Evolutionary conservation across 2,113 vertebrate species (phyloP).

Genomic region (Parus major): DNA sequence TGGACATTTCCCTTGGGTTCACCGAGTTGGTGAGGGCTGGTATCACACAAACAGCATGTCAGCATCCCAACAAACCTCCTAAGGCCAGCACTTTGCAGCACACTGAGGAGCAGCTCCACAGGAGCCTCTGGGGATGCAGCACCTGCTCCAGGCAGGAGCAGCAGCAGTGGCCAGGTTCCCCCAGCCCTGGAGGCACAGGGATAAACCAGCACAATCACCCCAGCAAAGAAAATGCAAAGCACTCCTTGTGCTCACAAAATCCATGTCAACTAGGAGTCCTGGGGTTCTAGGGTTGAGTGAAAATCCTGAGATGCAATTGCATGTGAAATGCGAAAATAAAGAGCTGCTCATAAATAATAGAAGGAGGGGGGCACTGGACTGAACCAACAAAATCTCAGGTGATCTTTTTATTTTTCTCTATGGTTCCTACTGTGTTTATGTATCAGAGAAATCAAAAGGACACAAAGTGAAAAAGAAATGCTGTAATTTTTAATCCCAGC

Average conservation of each 20-base stretch:
- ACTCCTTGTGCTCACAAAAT: not conserved
- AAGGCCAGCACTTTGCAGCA: constrained; percentile 50
- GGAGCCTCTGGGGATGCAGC: constrained; percentile 69
- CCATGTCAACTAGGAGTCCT: not conserved
- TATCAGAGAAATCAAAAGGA: not conserved
- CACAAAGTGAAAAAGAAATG: not conserved
- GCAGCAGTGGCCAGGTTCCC: constrained; percentile 62
- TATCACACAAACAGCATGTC: not conserved
- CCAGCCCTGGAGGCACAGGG: constrained; percentile 71
- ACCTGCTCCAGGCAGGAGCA: constrained; percentile 70
- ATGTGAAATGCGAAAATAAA: not conserved
- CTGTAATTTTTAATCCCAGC: not conserved
- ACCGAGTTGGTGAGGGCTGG: not conserved
- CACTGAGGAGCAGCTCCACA: constrained; percentile 69
- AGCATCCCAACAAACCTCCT: constrained; percentile 25
- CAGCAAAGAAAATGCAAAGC: not conserved
- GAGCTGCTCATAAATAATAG: not conserved
- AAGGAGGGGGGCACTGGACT: not conserved
- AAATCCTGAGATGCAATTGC: not conserved
- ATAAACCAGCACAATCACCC: not conserved
- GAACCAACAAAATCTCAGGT: not conserved
- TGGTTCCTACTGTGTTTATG: not conserved
- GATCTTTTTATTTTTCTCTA: not conserved
- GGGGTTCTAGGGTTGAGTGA: not conserved
- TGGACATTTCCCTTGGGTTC: constrained; percentile 70